phyloP scores from a whole-genome alignment of 2,888 invertebrate genomes.

The Subacronicta megacephala region DNA sequence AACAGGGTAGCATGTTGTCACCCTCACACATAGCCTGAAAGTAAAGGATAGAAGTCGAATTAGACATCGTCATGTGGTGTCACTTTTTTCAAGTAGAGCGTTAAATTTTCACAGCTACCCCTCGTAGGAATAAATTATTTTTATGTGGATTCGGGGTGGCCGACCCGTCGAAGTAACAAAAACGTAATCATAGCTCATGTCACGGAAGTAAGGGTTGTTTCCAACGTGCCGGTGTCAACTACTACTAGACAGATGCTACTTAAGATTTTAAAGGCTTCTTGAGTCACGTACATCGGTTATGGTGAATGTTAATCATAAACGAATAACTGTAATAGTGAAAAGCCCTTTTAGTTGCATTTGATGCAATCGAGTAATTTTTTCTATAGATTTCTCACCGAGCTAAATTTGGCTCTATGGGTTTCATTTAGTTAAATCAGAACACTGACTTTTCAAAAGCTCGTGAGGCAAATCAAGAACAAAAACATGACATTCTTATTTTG shows the following conservation, averaged over 20 bases:
- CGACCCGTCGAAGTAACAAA: conserved; percentile 77
- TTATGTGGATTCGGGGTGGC: conserved; percentile 87
- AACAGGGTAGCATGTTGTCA: conserved; percentile 55
- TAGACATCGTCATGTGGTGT: conserved; percentile 79
- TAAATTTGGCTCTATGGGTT: conserved; percentile 23
- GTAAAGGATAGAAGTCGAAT: conserved; percentile 70
- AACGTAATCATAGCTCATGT: conserved; percentile 75
- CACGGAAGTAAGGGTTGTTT: conserved; percentile 84
- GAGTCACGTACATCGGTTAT: conserved; percentile 49
- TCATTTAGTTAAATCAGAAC: conserved; percentile 10
- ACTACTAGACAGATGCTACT: conserved; percentile 75
- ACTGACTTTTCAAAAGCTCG: background rate
- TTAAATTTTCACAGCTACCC: conserved; percentile 86
- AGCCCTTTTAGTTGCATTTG: conserved; percentile 19
- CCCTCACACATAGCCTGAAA: conserved; percentile 60
- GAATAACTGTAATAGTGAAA: conserved; percentile 15
- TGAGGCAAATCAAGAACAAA: background rate
- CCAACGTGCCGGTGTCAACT: conserved; percentile 68
- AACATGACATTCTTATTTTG: background rate
- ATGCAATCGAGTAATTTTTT: conserved; percentile 26
- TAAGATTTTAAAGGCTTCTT: conserved; percentile 48
- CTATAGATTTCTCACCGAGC: conserved; percentile 9
- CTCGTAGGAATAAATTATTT: conserved; percentile 84
- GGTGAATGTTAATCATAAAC: conserved; percentile 28
- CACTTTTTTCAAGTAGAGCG: conserved; percentile 80